Conservation (phyloP, 2,888 invertebrate genomes). For the Acrocyrtus sp. region DNA sequence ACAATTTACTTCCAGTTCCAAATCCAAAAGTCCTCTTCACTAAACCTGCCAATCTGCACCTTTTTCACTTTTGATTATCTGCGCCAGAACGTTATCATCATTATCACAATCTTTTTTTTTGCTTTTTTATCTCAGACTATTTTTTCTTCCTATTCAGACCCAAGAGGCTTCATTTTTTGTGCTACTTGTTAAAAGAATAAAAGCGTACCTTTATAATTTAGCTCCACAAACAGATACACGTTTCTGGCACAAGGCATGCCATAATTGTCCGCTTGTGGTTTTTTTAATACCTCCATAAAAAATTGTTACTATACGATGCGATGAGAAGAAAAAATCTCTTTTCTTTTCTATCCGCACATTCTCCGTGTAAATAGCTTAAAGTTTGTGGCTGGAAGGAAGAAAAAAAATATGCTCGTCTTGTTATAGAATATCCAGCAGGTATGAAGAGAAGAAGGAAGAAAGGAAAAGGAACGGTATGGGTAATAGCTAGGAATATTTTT, state of each 20-base stretch:
- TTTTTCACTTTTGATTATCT: no score
- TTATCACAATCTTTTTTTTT: slow-evolving; percentile 8
- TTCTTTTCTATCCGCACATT: slow-evolving; percentile 27
- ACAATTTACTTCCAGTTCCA: no score
- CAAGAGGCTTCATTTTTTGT: neutral
- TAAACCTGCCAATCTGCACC: no score
- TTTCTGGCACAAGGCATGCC: slow-evolving; percentile 41
- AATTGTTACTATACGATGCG: slow-evolving; percentile 14
- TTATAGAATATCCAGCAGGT: neutral
- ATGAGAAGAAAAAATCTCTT: slow-evolving; percentile 13
- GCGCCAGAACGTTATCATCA: neutral
- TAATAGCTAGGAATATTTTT: neutral
- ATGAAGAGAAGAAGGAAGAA: neutral
- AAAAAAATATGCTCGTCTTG: neutral
- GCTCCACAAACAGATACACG: slow-evolving; percentile 23
- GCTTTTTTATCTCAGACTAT: no score
- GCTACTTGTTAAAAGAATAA: neutral
- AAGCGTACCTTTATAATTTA: neutral
- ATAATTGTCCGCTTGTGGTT: slow-evolving; percentile 6
- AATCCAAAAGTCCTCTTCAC: no score
- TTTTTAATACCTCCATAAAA: slow-evolving; percentile 14
- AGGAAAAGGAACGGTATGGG: neutral
- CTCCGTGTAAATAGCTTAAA: neutral
- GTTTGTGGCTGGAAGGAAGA: neutral
- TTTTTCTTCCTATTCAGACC: slow-evolving; percentile 1